Percentiles rank a stretch among this genome's conserved stretches.
Conservation (phyloP, 2,113 vertebrate species). For the Caranx melampygus region DNA sequence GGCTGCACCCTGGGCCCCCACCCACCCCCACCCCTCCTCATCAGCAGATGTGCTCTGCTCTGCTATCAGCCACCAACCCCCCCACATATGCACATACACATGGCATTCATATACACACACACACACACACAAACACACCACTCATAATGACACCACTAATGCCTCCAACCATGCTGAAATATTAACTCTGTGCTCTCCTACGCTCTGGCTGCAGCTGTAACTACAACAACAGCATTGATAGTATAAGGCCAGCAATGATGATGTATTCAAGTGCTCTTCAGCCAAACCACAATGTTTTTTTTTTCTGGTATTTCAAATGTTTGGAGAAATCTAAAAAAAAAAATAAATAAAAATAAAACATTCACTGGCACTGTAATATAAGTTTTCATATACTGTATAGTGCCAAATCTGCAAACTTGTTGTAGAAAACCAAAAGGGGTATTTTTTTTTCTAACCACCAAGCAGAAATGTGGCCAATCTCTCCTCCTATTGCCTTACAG, state of each 20-base stretch:
- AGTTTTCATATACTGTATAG: not conserved
- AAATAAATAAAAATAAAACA: not conserved
- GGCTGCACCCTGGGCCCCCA: constrained; percentile 87
- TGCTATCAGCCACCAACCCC: constrained; percentile 48
- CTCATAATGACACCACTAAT: constrained; percentile 65
- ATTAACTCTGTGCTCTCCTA: constrained; percentile 68
- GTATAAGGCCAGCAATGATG: constrained; percentile 13
- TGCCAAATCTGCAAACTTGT: too few relatives aligned
- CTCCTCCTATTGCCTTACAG: too few relatives aligned
- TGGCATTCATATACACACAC: constrained; percentile 42
- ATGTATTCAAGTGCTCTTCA: constrained; percentile 7
- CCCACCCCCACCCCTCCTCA: constrained; percentile 30
- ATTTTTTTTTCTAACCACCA: too few relatives aligned
- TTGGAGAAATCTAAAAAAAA: not conserved
- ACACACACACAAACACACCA: constrained; percentile 40
- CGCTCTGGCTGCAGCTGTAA: constrained; percentile 34
- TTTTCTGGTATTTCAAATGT: not conserved
- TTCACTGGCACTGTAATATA: not conserved
- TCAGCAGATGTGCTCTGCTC: constrained; percentile 90
- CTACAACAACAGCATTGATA: constrained; percentile 26
- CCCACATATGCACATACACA: constrained; percentile 55
- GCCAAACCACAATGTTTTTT: not conserved
- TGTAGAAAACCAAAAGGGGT: too few relatives aligned
- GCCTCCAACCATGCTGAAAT: constrained; percentile 80
- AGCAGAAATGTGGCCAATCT: too few relatives aligned